phyloP scores from a whole-genome alignment of 2,888 invertebrate species.

The Protonemura montana region DNA sequence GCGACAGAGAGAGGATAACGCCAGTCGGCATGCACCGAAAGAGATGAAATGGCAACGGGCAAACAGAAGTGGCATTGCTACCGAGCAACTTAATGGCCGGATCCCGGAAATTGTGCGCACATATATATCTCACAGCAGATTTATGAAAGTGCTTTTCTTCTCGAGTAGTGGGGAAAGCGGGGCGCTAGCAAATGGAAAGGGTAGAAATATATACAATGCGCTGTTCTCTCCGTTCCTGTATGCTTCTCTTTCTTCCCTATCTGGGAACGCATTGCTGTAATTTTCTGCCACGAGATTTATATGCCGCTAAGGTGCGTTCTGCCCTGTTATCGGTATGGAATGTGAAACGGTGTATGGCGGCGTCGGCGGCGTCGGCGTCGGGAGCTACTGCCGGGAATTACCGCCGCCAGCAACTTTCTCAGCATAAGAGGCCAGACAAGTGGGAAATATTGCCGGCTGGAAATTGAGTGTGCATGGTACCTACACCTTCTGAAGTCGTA shows the following conservation, averaged over 20 bases:
- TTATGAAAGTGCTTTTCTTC: slow-evolving; percentile 84
- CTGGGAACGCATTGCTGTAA: slow-evolving; percentile 51
- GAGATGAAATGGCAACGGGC: slow-evolving; percentile 42
- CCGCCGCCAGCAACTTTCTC: slow-evolving; percentile 58
- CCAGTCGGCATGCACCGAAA: slow-evolving; percentile 51
- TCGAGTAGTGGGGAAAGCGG: slow-evolving; percentile 61
- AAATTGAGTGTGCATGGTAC: slow-evolving; percentile 30
- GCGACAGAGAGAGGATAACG: slow-evolving; percentile 57
- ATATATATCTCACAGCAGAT: slow-evolving; percentile 89
- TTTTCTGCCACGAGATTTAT: slow-evolving; percentile 51
- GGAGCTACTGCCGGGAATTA: slow-evolving; percentile 47
- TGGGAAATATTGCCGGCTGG: slow-evolving; percentile 17
- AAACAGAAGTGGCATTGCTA: slow-evolving; percentile 48
- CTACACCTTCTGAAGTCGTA: slow-evolving; percentile 44
- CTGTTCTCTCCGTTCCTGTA: slow-evolving; percentile 48
- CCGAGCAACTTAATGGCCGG: slow-evolving; percentile 75
- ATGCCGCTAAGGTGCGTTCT: slow-evolving; percentile 49
- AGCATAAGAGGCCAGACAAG: slow-evolving; percentile 22
- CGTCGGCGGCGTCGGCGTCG: neutral
- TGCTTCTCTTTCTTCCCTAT: slow-evolving; percentile 47
- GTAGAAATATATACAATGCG: slow-evolving; percentile 49
- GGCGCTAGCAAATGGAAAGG: slow-evolving; percentile 52
- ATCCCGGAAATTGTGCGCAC: slow-evolving; percentile 90
- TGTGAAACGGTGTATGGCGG: slow-evolving; percentile 39
- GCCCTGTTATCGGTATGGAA: slow-evolving; percentile 49